Evolutionary conservation across 1,140 invertebrate genomes (phyloP), one percentile per base, ranked within the genome.

Genomic region (Dendrolimus punctatus): DNA sequence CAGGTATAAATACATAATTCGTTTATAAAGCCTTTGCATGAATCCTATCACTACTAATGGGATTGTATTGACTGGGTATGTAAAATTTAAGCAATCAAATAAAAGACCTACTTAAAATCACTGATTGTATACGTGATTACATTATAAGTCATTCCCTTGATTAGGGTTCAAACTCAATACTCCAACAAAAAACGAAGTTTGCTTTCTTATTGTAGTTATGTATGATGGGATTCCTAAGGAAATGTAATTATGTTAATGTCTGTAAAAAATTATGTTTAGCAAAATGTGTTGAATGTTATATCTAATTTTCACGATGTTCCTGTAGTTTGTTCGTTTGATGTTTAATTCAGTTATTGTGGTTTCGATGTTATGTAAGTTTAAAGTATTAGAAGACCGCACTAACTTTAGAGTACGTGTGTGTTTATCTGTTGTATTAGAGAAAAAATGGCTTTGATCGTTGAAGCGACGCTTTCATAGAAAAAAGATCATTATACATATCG

Each of bases 401-500:
- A n/a, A 4, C 23, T 40, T 40, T 39, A 51, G n/a, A 38, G 45
- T 44, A 40, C 39, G 40, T 50, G 51, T 60, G 57, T 62, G 52
- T 56, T 54, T 66, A 49, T 65, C 58, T 53, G 49, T 58, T 63
- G 51, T 53, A 54, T 54, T 60, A 58, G 64, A 64, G 71, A 60
- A 63, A 37, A 64, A 67, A 66, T 64, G 60, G 82, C 82, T 84
- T 84, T 80, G 64, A 73, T 64, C 70, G 72, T 76, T 76, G 62
- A 77, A 76, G 76, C 67, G 60, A 66, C 69, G 79, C 76, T 83
- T 71, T 68, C 60, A 66, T 55, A 68, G 64, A 67, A 52, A 60
- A 46, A 53, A 66, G 58, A 71, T 75, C 72, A 76, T 73, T 71
- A 77, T 73, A 85, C 82, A 85, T 85, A 85, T 85, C 82, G 82